Conservation (phyloP, 2,888 invertebrate species). For the Melipona bicolor region DNA sequence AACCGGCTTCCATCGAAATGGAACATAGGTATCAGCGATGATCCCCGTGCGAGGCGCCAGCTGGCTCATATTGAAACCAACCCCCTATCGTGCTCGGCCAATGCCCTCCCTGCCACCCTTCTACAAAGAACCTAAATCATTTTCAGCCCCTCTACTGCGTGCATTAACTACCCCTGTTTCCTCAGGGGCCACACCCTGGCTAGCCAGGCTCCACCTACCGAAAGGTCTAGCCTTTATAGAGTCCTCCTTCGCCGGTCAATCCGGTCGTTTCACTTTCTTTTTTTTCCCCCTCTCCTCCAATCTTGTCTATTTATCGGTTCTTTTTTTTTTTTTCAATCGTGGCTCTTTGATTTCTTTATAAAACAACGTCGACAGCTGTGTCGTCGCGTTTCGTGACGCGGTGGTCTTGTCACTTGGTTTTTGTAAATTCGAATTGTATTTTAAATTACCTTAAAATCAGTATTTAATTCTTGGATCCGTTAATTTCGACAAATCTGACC, state of each 20-base stretch:
- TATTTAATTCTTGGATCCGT: too few relatives aligned
- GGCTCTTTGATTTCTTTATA: not conserved
- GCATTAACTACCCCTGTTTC: slow-evolving; percentile 77
- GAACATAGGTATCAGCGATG: slow-evolving; percentile 76
- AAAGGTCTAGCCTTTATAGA: slow-evolving; percentile 56
- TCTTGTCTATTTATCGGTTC: not conserved
- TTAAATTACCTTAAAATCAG: too few relatives aligned
- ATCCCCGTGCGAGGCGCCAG: slow-evolving; percentile 81
- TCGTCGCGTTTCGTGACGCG: too few relatives aligned
- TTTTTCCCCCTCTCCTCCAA: not conserved
- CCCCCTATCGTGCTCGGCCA: slow-evolving; percentile 64
- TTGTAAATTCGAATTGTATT: too few relatives aligned
- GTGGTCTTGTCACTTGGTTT: not conserved
- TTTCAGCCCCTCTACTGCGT: slow-evolving; percentile 73
- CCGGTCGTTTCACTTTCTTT: not conserved
- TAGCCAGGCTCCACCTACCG: slow-evolving; percentile 78
- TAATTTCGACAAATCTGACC: not conserved
- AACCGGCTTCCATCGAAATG: slow-evolving; percentile 71
- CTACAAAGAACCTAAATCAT: slow-evolving; percentile 76
- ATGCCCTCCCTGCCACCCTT: slow-evolving; percentile 53
- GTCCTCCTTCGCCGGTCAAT: slow-evolving; percentile 54
- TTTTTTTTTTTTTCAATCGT: too few relatives aligned
- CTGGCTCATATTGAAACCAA: slow-evolving; percentile 81
- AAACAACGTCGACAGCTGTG: not conserved
- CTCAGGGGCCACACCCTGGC: slow-evolving; percentile 79